Evolutionary conservation across 2,797 vertebrate species (phyloP).

Genomic region (Remorina albescens): DNA sequence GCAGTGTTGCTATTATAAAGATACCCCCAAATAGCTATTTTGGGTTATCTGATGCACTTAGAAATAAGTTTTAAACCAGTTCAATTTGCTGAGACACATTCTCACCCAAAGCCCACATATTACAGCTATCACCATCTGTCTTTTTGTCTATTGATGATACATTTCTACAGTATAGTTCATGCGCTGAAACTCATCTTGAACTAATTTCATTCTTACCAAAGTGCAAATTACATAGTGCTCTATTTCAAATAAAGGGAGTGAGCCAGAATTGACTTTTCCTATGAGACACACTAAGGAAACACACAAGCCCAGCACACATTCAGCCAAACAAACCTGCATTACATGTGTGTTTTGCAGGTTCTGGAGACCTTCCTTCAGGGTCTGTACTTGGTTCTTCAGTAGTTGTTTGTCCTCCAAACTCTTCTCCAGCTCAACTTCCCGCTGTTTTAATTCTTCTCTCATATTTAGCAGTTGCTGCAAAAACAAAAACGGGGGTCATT

Average conservation of each 20-base stretch:
- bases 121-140: background rate
- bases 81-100: constrained; percentile 33
- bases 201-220: constrained; percentile 67
- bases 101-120: constrained; percentile 3
- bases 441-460: constrained; percentile 92
- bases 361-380: constrained; percentile 89
- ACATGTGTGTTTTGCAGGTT: constrained; percentile 73
- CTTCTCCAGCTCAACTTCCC: constrained; percentile 92
- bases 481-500: too few relatives aligned
- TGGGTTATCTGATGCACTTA: constrained; percentile 29
- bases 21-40: constrained; percentile 17
- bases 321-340: constrained; percentile 71
- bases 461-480: constrained; percentile 93
- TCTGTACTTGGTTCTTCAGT: constrained; percentile 89
- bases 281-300: background rate
- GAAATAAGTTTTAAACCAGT: constrained; percentile 24
- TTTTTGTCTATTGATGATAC: constrained; percentile 51
- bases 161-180: constrained; percentile 41
- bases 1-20: constrained; percentile 30
- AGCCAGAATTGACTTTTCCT: constrained; percentile 29
- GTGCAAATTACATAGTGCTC: constrained; percentile 60
- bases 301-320: background rate
- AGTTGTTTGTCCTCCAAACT: constrained; percentile 91
- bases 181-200: constrained; percentile 46
- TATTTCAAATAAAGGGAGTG: constrained; percentile 34